phyloP scores from a whole-genome alignment of 2,797 vertebrate species.

The Toxotes lorentzi region DNA sequence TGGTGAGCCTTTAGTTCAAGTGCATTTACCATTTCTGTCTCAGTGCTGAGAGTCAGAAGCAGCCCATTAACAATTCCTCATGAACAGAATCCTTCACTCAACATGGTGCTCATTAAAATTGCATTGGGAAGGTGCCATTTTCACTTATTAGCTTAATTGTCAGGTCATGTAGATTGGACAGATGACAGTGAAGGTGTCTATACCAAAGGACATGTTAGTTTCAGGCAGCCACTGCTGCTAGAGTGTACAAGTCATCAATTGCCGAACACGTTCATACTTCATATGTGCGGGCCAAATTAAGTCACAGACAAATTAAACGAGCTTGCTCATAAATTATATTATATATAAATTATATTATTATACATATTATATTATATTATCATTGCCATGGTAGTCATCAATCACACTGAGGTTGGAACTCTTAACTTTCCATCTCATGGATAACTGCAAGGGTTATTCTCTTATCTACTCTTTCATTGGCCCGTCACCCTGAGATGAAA shows the following conservation, averaged over 20 bases:
- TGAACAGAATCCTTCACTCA: conserved; percentile 66
- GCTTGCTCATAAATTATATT: conserved; percentile 82
- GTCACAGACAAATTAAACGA: conserved; percentile 81
- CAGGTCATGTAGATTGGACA: conserved; percentile 82
- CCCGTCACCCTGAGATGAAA: conserved; percentile 41
- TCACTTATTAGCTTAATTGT: conserved; percentile 86
- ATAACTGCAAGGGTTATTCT: conserved; percentile 60
- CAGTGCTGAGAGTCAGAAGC: conserved; percentile 57
- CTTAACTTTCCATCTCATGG: conserved; percentile 56
- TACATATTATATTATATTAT: too few relatives aligned
- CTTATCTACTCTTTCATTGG: conserved; percentile 44
- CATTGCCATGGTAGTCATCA: conserved; percentile 76
- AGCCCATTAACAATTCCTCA: conserved; percentile 71
- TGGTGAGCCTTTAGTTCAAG: conserved; percentile 67
- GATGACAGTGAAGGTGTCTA: conserved; percentile 81
- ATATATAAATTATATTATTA: too few relatives aligned
- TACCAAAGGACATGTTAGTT: conserved; percentile 78
- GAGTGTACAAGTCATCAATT: conserved; percentile 70
- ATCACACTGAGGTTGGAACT: conserved; percentile 70
- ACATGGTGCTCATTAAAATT: conserved; percentile 84
- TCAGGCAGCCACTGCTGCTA: conserved; percentile 64
- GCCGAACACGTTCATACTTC: conserved; percentile 72
- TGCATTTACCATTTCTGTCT: conserved; percentile 61
- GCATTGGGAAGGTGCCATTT: conserved; percentile 83
- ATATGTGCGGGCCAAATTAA: conserved; percentile 77